Base-by-base conservation (phyloP, 2,113 vertebrate species). In the Lamprotornis superbus region DNA sequence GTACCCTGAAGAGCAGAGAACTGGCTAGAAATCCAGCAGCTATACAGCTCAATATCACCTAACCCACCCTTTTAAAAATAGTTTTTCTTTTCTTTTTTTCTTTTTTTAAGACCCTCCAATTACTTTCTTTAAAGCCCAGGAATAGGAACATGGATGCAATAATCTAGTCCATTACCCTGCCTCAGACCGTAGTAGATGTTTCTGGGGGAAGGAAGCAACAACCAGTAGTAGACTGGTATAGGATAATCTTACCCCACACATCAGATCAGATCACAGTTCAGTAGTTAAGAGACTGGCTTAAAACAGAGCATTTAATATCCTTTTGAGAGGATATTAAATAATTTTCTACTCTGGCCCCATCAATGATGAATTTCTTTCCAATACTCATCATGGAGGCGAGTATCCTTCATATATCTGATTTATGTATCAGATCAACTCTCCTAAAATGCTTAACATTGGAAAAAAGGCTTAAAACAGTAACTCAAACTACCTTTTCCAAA, bases 131-230 rank as follows among this genome's bases (percentile, higher is more conserved):
- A 71, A 83, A 94, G 56, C 33, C 52, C 10, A 56, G 33, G 39
- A 37, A 68, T 52, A 15, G 35, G 35, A 90, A 82, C 25, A 75
- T 6, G 22, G 73, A 71, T 84, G 35, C 15, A 67, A 64, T 83
- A 77, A 84, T 86, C 60, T 56, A 50, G 68, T 55, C 63, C 44
- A 56, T 69, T 89, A 81, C 59, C 68, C 47, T 83, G 52, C 56
- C 31, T 73, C 80, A 93, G 70, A 95, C 46, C 85, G 73, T 5
- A 89, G 61, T 91, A 97, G 80, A 91, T 97, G 80, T 89, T 97
- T 89, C 73, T 87, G 46, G 37, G 50, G 63, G 49, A 94, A 53
- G 35, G 46, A 73, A 90, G 53, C 37, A 74, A 53, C 55, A 83
- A 47, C 12, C 40, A 35, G 22, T 44, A 65, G 22, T 64, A 71